Conservation (phyloP, 2,888 invertebrate genomes). For the Ferrisia virgata region DNA sequence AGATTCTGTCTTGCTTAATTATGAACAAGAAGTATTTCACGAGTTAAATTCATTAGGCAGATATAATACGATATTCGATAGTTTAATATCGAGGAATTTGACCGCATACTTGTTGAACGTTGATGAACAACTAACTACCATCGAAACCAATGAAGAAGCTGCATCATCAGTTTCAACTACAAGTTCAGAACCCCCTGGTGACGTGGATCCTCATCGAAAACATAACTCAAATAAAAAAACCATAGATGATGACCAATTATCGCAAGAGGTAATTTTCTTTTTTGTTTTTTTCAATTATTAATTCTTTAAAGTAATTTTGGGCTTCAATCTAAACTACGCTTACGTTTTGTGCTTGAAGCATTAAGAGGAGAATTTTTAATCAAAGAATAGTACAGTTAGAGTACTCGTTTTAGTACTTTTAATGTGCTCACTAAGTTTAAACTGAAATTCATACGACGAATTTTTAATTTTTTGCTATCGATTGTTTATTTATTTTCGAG, state of each 20-base stretch:
- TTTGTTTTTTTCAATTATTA: not conserved
- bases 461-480: not conserved
- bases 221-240: not conserved
- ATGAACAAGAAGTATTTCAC: constrained; percentile 70
- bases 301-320: not conserved
- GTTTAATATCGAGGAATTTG: constrained; percentile 54
- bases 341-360: too few species aligned
- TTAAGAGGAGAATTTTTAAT: too few species aligned
- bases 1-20: constrained; percentile 67
- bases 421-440: not conserved
- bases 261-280: constrained; percentile 28
- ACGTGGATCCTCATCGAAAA: not conserved
- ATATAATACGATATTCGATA: constrained; percentile 54
- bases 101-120: constrained; percentile 65
- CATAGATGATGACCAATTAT: constrained; percentile 13
- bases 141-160: constrained; percentile 9
- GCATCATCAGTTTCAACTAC: constrained; percentile 12
- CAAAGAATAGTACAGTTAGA: too few species aligned
- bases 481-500: not conserved
- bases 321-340: not conserved
- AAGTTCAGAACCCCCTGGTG: constrained; percentile 33
- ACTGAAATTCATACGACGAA: not conserved
- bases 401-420: not conserved
- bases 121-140: constrained; percentile 43
- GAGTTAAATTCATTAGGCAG: constrained; percentile 70